Percentiles rank a stretch among this genome's conserved stretches.
Conservation (phyloP, 2,888 invertebrate genomes). For the Andrena minutula region DNA sequence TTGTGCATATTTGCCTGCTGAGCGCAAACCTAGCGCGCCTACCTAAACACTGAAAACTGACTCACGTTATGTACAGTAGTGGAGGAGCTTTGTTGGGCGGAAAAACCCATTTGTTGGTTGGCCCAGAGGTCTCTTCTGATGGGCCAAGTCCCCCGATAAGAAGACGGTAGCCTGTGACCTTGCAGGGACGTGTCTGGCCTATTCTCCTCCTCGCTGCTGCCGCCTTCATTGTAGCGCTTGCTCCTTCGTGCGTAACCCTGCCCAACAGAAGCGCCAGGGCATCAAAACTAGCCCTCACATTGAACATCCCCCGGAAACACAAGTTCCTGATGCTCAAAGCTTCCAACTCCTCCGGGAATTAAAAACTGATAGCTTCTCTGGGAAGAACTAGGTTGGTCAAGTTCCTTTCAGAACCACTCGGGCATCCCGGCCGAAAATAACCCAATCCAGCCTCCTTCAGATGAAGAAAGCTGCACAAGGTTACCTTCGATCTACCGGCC, state of each 20-base stretch:
- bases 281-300: not conserved
- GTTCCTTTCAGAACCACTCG: not conserved
- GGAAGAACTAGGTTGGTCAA: not conserved
- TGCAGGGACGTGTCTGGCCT: slow-evolving; percentile 74
- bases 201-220: slow-evolving; percentile 79
- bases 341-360: not conserved
- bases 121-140: slow-evolving; percentile 85
- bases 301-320: not conserved
- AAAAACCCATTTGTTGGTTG: slow-evolving; percentile 77
- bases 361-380: not conserved
- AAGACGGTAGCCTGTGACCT: slow-evolving; percentile 82
- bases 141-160: slow-evolving; percentile 89
- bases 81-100: slow-evolving; percentile 75
- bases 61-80: slow-evolving; percentile 77
- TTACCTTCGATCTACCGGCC: not conserved
- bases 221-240: slow-evolving; percentile 79
- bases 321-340: not conserved
- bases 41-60: not conserved
- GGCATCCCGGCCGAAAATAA: slow-evolving; percentile 9
- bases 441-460: slow-evolving; percentile 1
- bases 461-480: not conserved
- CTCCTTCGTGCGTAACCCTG: slow-evolving; percentile 74
- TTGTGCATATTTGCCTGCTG: too few species aligned
- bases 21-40: too few species aligned
- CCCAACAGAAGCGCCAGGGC: not conserved